Conservation (phyloP, 1,140 invertebrate genomes). For the Patella vulgata region DNA sequence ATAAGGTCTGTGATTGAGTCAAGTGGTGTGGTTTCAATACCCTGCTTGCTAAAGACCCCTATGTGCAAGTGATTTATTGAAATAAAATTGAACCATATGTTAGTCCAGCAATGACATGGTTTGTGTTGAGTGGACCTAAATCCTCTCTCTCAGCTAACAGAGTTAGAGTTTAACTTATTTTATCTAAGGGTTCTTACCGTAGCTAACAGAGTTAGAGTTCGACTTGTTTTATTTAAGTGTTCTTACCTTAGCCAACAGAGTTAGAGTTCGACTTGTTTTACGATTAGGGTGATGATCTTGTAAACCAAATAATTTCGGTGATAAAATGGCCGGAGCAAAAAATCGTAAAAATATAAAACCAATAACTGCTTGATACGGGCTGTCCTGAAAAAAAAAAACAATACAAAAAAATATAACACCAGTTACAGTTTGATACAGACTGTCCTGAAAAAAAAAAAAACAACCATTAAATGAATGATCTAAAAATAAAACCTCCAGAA, state of each 20-base stretch:
- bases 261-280: constrained; percentile 42
- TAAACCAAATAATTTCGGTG: constrained; percentile 84
- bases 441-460: constrained; percentile 70
- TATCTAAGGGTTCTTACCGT: too few species aligned
- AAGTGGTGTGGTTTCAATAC: too few species aligned
- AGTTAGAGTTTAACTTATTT: too few species aligned
- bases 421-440: constrained; percentile 87
- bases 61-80: too few species aligned
- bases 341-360: constrained; percentile 95
- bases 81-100: too few species aligned
- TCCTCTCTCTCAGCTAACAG: too few species aligned
- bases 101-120: too few species aligned
- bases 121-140: too few species aligned
- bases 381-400: constrained; percentile 70
- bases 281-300: constrained; percentile 39
- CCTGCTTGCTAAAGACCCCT: too few species aligned
- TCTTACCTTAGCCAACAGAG: constrained; percentile 44
- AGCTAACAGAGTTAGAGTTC: too few species aligned
- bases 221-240: too few species aligned
- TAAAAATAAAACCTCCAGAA: neutral
- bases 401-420: constrained; percentile 95
- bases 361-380: constrained; percentile 88
- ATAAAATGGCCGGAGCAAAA: constrained; percentile 93
- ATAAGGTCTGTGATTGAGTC: too few species aligned
- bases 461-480: constrained; percentile 84